phyloP scores from a whole-genome alignment of 2,113 vertebrate genomes.

The Rana temporaria region DNA sequence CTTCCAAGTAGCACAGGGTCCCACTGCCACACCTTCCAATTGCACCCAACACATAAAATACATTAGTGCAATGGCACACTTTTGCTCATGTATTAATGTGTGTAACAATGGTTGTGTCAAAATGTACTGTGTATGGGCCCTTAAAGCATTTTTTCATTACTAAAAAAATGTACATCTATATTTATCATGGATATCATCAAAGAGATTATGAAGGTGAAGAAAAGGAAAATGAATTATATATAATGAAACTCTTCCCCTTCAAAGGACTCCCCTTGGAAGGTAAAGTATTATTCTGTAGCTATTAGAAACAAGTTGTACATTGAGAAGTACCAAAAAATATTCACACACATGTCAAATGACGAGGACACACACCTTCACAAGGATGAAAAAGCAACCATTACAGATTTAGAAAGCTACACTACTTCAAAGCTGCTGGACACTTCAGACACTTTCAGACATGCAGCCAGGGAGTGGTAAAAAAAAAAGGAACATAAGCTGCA shows the following conservation, averaged over 20 bases:
- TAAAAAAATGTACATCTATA: conserved; percentile 50
- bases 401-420: too few relatives aligned
- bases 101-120: too few relatives aligned
- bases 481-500: too few relatives aligned
- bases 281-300: conserved; percentile 31
- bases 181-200: conserved; percentile 55
- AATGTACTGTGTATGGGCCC: neutral
- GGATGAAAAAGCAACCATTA: too few relatives aligned
- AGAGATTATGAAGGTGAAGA: conserved; percentile 51
- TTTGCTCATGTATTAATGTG: too few relatives aligned
- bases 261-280: conserved; percentile 41
- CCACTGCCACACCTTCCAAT: too few relatives aligned
- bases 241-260: conserved; percentile 44
- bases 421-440: too few relatives aligned
- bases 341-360: conserved; percentile 15
- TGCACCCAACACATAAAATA: too few relatives aligned
- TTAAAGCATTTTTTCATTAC: conserved; percentile 38
- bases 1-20: too few relatives aligned
- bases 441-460: too few relatives aligned
- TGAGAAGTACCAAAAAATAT: conserved; percentile 38
- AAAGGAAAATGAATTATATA: conserved; percentile 53
- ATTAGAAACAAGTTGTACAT: conserved; percentile 37
- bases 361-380: conserved; percentile 22
- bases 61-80: too few relatives aligned
- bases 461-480: too few relatives aligned